A percentile compares a stretch with the other conserved stretches of the same genome.
Conservation (phyloP, 2,888 invertebrate genomes). For the Drosophila mercatorum region DNA sequence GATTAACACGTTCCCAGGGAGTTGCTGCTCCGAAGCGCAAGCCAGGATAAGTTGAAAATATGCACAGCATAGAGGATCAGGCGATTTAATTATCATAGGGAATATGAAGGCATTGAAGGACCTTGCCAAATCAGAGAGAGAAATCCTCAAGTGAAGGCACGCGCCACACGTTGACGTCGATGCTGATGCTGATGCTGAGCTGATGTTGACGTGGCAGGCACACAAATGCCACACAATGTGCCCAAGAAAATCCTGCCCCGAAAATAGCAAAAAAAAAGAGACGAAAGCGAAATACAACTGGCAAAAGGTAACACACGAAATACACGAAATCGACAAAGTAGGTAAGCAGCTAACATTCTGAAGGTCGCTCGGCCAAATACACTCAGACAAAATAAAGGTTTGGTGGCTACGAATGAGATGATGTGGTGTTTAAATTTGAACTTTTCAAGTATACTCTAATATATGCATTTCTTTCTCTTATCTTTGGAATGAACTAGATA, state of each 20-base stretch:
- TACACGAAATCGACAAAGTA: slow-evolving; percentile 10
- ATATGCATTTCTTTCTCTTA: no score
- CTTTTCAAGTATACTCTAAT: no score
- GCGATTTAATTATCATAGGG: slow-evolving; percentile 59
- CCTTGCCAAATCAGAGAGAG: slow-evolving; percentile 47
- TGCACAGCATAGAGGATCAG: slow-evolving; percentile 24
- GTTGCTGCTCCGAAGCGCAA: slow-evolving; percentile 18
- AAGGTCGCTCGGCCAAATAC: slow-evolving; percentile 5
- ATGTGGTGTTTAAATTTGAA: no score
- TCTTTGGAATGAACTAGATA: no score
- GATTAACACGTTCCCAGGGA: slow-evolving; percentile 73
- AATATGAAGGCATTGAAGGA: slow-evolving; percentile 1
- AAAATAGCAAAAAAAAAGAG: background rate
- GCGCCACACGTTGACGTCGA: slow-evolving; percentile 27
- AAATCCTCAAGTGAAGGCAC: slow-evolving; percentile 53
- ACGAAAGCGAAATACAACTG: slow-evolving; percentile 13
- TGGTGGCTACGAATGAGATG: no score
- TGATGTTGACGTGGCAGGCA: slow-evolving; percentile 68
- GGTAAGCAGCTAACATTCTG: slow-evolving; percentile 2
- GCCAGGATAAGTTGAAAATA: slow-evolving; percentile 52
- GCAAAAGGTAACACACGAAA: slow-evolving; percentile 17
- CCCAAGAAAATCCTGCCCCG: slow-evolving; percentile 10
- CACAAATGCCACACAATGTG: slow-evolving; percentile 58
- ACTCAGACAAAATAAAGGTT: background rate
- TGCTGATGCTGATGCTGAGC: slow-evolving; percentile 18